A percentile compares a stretch with the other conserved stretches of the same genome.
Evolutionary conservation across 2,113 vertebrate genomes (phyloP).

Genomic region (Poecilia latipinna): DNA sequence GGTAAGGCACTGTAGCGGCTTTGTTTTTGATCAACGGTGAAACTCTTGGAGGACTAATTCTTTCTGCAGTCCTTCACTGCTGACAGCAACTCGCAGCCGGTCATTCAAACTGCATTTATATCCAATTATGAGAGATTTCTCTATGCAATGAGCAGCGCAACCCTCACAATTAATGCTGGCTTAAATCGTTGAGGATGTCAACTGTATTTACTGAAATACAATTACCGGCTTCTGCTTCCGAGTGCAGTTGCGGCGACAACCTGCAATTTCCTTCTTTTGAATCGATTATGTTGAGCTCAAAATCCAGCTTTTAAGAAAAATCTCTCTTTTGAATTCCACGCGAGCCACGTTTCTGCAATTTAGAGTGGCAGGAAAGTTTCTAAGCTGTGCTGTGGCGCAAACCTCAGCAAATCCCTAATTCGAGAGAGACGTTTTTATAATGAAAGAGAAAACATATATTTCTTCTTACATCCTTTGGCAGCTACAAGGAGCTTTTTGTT

Average conservation of each 20-base stretch:
- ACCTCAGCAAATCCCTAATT: conserved; percentile 9
- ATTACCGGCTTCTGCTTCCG: conserved; percentile 69
- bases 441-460: neutral
- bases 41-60: conserved; percentile 19
- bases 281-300: neutral
- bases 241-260: conserved; percentile 23
- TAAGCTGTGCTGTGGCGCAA: conserved; percentile 1
- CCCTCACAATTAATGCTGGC: conserved; percentile 55
- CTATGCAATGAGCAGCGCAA: conserved; percentile 24
- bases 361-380: conserved; percentile 2
- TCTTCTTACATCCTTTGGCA: conserved; percentile 5
- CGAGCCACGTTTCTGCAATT: neutral
- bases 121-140: conserved; percentile 34
- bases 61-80: conserved; percentile 20
- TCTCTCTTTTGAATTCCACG: neutral
- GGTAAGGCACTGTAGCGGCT: too few relatives aligned
- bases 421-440: conserved; percentile 1
- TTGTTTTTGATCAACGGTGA: neutral
- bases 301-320: conserved; percentile 1
- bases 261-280: conserved; percentile 26
- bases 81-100: conserved; percentile 26
- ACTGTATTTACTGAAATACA: conserved; percentile 63
- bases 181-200: conserved; percentile 52
- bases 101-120: conserved; percentile 41
- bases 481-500: conserved; percentile 2